These are phyloP conservation scores for Ceramica pisi DNA, from an alignment of 2,888 invertebrate species.

Conservation along the genomic window DNA sequence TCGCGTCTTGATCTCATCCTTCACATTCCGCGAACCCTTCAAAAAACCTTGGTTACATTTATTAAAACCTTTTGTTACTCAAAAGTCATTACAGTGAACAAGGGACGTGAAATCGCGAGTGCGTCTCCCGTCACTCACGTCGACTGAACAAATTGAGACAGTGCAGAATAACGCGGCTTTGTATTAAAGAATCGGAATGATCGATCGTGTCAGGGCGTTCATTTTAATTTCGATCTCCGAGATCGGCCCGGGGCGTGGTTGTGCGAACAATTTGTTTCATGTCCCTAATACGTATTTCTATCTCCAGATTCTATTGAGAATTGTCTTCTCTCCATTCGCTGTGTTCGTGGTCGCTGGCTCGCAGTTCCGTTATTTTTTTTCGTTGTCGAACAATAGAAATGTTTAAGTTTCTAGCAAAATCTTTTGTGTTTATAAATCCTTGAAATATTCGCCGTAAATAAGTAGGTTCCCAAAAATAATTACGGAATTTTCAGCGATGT, in stretches of 20 bases:
- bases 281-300: constrained; percentile 80
- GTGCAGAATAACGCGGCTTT: constrained; percentile 87
- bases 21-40: constrained; percentile 26
- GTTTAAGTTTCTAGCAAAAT: constrained; percentile 42
- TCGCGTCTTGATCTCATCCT: constrained; percentile 23
- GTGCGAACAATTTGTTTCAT: constrained; percentile 88
- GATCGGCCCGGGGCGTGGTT: constrained; percentile 88
- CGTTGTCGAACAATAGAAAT: constrained; percentile 40
- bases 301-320: constrained; percentile 57
- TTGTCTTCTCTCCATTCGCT: constrained; percentile 45
- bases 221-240: constrained; percentile 90
- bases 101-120: constrained; percentile 78
- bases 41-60: constrained; percentile 52
- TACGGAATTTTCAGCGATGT: constrained; percentile 14
- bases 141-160: constrained; percentile 86
- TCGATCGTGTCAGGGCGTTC: constrained; percentile 89
- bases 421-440: constrained; percentile 45
- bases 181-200: constrained; percentile 90
- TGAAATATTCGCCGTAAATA: constrained; percentile 39
- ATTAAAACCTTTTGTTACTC: constrained; percentile 65
- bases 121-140: constrained; percentile 82
- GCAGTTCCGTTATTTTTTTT: constrained; percentile 47
- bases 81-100: constrained; percentile 73
- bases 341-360: constrained; percentile 44
- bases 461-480: constrained; percentile 50